Evolutionary conservation across 2,888 invertebrate genomes (phyloP), one percentile per base, ranked within the genome.

Genomic region (Pseudococcus jackbeardsleyi): DNA sequence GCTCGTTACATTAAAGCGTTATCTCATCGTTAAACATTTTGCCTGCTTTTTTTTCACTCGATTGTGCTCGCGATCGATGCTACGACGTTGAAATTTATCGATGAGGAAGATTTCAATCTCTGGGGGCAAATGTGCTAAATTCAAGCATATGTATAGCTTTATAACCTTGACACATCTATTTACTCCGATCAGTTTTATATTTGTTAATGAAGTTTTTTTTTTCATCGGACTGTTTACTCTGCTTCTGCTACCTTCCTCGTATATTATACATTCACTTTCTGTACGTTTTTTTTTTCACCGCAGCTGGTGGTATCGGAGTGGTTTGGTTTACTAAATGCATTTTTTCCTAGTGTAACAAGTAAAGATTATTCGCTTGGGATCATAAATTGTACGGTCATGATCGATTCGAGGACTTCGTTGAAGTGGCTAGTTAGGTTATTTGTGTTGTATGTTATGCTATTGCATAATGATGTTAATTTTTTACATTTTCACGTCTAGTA

Each of bases 11-110:
- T 82, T 72, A 72, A 72, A 19, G n/a, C 42, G n/a, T 82, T 82
- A 82, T 82, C 79, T 82, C 79, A 46, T 82, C 79, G 19, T 82
- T 82, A 82, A 82, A 82, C 79, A 82, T 82, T 82, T 82, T 82
- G 79, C 79, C 79, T 46, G 79, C 17, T 82, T 0, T 42, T 42
- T 82, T 82, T 82, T 79, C 79, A 82, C 79, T 82, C 46, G 42
- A 46, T 46, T 82, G 39, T 46, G 15, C n/a, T 33, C 19, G 79
- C 79, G 46, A 11, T 82, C n/a, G 79, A 82, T n/a, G 46, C 42
- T 42, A 42, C n/a, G 79, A 82, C 42, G 79, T 46, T 82, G 19
- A 46, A 82, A 82, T 82, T 82, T 82, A 82, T 82, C 79, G 79
- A 82, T 82, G 46, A 82, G 79, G 79, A 82, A 82, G 79, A 82